Evolutionary conservation across 2,888 invertebrate species (phyloP).

Genomic region (Aphrophora alni): DNA sequence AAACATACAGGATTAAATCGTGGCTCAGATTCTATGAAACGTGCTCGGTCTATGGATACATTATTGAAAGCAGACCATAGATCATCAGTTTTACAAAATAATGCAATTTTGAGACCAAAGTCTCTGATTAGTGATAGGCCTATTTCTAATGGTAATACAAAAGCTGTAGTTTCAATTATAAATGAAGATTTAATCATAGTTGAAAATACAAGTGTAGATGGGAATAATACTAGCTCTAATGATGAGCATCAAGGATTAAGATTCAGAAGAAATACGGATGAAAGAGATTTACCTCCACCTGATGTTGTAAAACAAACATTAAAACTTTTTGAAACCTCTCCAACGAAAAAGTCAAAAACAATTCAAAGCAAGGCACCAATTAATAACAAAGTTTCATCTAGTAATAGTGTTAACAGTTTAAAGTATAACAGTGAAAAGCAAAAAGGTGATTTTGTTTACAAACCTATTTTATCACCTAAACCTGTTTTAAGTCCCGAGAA

Average conservation of each 20-base stretch:
- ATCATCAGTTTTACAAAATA: conserved; percentile 26
- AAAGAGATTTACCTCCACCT: conserved; percentile 83
- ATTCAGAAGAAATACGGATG: conserved; percentile 57
- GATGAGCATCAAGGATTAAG: not conserved
- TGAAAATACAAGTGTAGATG: conserved; percentile 48
- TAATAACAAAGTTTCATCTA: conserved; percentile 7
- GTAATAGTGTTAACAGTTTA: not conserved
- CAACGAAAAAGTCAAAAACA: conserved; percentile 39
- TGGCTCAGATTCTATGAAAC: conserved; percentile 70
- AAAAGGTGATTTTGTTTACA: conserved; percentile 47
- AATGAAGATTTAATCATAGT: conserved; percentile 55
- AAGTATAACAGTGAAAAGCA: not conserved
- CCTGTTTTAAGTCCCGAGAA: conserved; percentile 54
- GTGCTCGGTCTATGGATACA: conserved; percentile 87
- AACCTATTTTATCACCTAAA: conserved; percentile 61
- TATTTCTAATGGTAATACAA: conserved; percentile 17
- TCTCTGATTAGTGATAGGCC: conserved; percentile 28
- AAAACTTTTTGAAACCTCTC: conserved; percentile 74
- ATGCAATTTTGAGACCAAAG: conserved; percentile 19
- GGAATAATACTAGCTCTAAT: not conserved
- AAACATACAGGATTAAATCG: not conserved
- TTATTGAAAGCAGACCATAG: conserved; percentile 69
- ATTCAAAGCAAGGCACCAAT: not conserved
- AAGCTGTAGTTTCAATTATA: conserved; percentile 46
- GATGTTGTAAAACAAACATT: conserved; percentile 88